These are phyloP conservation scores for Sphenodon punctatus DNA, from an alignment of 2,797 vertebrate species.

Conservation along the genomic window DNA sequence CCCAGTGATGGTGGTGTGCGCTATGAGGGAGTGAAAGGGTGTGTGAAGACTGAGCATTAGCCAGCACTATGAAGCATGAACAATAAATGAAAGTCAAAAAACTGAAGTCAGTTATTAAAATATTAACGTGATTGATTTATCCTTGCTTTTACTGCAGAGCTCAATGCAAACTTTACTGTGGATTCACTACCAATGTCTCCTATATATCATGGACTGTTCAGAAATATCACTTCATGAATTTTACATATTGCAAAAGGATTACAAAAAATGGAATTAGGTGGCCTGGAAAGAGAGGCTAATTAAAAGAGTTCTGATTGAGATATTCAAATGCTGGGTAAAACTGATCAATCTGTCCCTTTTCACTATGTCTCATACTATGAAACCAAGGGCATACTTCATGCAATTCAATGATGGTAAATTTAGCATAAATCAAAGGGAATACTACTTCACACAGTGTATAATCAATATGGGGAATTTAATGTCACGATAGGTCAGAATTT, in stretches of 20 bases:
- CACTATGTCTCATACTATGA: background rate
- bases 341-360: background rate
- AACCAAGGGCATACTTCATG: fast-evolving
- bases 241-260: background rate
- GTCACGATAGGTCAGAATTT: background rate
- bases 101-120: slow-evolving; percentile 21
- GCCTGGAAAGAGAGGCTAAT: background rate
- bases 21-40: too few relatives aligned
- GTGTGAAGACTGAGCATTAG: too few relatives aligned
- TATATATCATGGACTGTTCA: background rate
- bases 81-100: slow-evolving; percentile 26
- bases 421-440: background rate
- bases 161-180: slow-evolving; percentile 12
- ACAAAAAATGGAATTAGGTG: background rate
- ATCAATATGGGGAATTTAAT: background rate
- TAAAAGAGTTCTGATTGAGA: slow-evolving; percentile 12
- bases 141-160: slow-evolving; percentile 35
- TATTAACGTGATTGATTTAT: slow-evolving; percentile 42
- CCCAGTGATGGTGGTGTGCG: too few relatives aligned
- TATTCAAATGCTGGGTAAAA: background rate
- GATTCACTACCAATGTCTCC: background rate
- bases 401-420: background rate
- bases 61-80: too few relatives aligned
- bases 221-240: background rate
- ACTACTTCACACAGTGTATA: fast-evolving